Base-by-base conservation (phyloP, 2,113 vertebrate species). In the Corydoras maculifer region DNA sequence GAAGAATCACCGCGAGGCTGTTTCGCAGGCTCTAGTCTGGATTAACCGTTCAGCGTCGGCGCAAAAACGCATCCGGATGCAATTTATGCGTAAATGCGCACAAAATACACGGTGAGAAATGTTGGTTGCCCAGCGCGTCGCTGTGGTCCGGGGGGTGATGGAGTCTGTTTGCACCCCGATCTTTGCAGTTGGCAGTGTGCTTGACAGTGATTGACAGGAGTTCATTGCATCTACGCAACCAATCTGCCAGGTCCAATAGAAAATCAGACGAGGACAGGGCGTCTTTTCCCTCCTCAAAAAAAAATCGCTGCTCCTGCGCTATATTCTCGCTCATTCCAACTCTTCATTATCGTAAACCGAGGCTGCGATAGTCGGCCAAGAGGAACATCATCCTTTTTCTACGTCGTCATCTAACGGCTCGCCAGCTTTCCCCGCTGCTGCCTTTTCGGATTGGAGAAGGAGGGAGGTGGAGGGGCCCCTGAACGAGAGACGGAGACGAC, bases 201-300 rank as follows among this genome's bases (percentile, higher is more conserved):
- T 82, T 88, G 90, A 89, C 89, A 87, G 87, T 95, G 95, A 98
- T 91, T 93, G 94, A 94, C 94, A 94, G 88, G 90, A 84, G 88
- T 86, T 92, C 92, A 91, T 92, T 91, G 93, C 88, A 92, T 93
- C 92, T 84, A 81, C 75, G 85, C 88, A 86, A 86, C 90, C 92
- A 90, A 89, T 91, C 92, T 92, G 90, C 93, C 93, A 91, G 92
- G 87, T 90, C 91, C 92, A 92, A 90, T 91, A 91, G 94, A 86
- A 78, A 90, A 88, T 89, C 88, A 87, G 90, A 83, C 77, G 85
- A 80, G 84, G 86, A 83, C 83, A 82, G 85, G 84, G 87, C 86
- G 83, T 89, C 87, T 88, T 90, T 89, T 89, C 80, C 74, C 80
- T 83, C 83, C 81, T 83, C 87, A 82, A 87, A 68, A 90, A 86